Evolutionary conservation across 2,888 invertebrate species (phyloP).

Genomic region (Tyria jacobaeae): DNA sequence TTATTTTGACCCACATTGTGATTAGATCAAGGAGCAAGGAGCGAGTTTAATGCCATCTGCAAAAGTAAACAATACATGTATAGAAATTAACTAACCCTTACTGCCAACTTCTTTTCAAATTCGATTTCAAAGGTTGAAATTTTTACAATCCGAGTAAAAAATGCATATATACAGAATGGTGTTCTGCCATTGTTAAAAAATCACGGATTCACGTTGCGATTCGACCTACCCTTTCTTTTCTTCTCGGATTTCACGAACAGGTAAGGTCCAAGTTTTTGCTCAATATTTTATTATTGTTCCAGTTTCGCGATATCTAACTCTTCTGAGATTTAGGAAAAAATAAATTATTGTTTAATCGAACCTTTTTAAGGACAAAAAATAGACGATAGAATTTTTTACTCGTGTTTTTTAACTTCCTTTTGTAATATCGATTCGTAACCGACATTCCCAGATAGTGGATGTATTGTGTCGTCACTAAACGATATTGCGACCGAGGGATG

Average conservation of each 20-base stretch:
- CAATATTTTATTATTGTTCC: slow-evolving; percentile 74
- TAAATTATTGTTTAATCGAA: slow-evolving; percentile 79
- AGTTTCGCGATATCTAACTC: slow-evolving; percentile 82
- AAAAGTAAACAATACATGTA: slow-evolving; percentile 63
- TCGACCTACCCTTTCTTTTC: slow-evolving; percentile 83
- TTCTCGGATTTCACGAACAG: slow-evolving; percentile 84
- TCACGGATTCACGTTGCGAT: slow-evolving; percentile 61
- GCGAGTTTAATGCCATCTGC: slow-evolving; percentile 74
- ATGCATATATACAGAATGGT: slow-evolving; percentile 72
- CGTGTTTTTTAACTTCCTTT: slow-evolving; percentile 81
- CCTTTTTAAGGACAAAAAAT: slow-evolving; percentile 76
- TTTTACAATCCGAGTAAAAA: slow-evolving; percentile 72
- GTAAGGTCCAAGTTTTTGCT: slow-evolving; percentile 80
- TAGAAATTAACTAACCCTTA: slow-evolving; percentile 79
- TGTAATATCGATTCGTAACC: slow-evolving; percentile 78
- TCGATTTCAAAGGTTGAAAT: slow-evolving; percentile 71
- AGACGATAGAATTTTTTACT: slow-evolving; percentile 71
- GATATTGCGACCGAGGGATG: slow-evolving; percentile 71
- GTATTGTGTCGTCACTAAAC: slow-evolving; percentile 78
- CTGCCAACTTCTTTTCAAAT: slow-evolving; percentile 78
- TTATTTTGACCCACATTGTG: slow-evolving; percentile 74
- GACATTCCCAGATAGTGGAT: slow-evolving; percentile 83
- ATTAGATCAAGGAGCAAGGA: slow-evolving; percentile 74
- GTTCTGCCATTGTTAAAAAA: slow-evolving; percentile 66
- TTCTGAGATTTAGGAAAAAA: slow-evolving; percentile 74